phyloP scores from a whole-genome alignment of 92 coral and sea anemone species.

The Parazoanthus atlanticus region DNA sequence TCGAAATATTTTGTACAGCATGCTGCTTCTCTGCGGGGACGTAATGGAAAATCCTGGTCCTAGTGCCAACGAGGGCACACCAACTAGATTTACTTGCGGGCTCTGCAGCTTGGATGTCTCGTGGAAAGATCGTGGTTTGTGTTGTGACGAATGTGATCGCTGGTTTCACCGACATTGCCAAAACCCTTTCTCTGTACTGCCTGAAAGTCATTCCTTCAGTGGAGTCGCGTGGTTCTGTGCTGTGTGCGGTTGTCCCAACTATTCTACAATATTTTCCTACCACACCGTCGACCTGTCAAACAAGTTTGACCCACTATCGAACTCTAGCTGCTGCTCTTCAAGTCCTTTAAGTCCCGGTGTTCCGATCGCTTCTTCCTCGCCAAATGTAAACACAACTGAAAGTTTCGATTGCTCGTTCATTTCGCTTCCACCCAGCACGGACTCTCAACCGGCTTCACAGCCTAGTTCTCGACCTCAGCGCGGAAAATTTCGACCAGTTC shows the following conservation, averaged over 20 bases:
- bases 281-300: slow-evolving; percentile 33
- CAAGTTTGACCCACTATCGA: slow-evolving; percentile 22
- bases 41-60: slow-evolving; percentile 32
- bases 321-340: slow-evolving; percentile 31
- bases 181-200: slow-evolving; percentile 7
- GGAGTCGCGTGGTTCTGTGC: slow-evolving; percentile 35
- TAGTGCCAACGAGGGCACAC: neutral
- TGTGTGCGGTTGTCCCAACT: slow-evolving; percentile 45
- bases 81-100: slow-evolving; percentile 38
- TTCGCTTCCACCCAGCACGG: slow-evolving; percentile 14
- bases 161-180: slow-evolving; percentile 33
- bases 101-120: slow-evolving; percentile 25
- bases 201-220: slow-evolving; percentile 19
- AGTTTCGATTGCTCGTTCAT: slow-evolving; percentile 1
- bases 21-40: slow-evolving; percentile 38
- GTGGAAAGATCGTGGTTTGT: slow-evolving; percentile 36
- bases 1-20: slow-evolving; percentile 12
- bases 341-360: slow-evolving; percentile 32
- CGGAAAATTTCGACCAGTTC: slow-evolving; percentile 23
- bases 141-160: slow-evolving; percentile 33
- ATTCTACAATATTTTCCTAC: slow-evolving; percentile 38
- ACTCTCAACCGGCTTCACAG: slow-evolving; percentile 32
- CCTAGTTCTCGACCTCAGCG: slow-evolving; percentile 8
- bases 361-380: slow-evolving; percentile 34
- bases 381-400: slow-evolving; percentile 32